Percentiles rank a stretch among this genome's conserved stretches.
These are phyloP conservation scores for Ectemnius cavifrons DNA, from an alignment of 2,888 invertebrate genomes.

Conservation along the genomic window DNA sequence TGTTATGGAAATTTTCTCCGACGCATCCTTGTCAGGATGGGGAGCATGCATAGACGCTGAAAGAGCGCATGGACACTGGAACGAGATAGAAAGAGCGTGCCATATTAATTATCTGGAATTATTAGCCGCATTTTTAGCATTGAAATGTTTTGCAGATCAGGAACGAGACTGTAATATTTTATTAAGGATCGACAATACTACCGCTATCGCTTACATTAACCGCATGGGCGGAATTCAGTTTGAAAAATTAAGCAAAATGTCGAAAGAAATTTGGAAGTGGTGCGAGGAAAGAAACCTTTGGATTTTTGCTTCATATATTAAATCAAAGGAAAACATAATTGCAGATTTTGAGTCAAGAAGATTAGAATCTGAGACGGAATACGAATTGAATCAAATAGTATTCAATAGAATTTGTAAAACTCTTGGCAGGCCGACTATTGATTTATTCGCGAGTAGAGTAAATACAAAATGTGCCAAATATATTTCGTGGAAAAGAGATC, in stretches of 20 bases:
- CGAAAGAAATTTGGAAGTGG: slow-evolving; percentile 24
- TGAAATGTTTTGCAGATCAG: slow-evolving; percentile 24
- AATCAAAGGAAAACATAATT: slow-evolving; percentile 2
- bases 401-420: background rate
- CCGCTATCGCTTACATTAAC: slow-evolving; percentile 23
- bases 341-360: slow-evolving; percentile 23
- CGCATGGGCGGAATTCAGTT: slow-evolving; percentile 12
- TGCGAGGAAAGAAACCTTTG: slow-evolving; percentile 13
- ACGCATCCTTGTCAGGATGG: slow-evolving; percentile 22
- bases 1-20: slow-evolving; percentile 15
- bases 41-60: background rate
- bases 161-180: slow-evolving; percentile 8
- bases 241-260: background rate
- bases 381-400: no score
- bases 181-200: slow-evolving; percentile 23
- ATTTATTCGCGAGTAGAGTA: slow-evolving; percentile 19
- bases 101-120: no score
- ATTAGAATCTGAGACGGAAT: slow-evolving; percentile 17
- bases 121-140: slow-evolving; percentile 8
- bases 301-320: slow-evolving; percentile 22
- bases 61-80: slow-evolving; percentile 17
- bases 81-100: no score
- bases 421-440: slow-evolving; percentile 13
- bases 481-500: background rate
- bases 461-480: slow-evolving; percentile 18